A percentile compares a stretch with the other conserved stretches of the same genome.
Evolutionary conservation across 2,113 vertebrate genomes (phyloP).

Genomic region (Sprattus sprattus): DNA sequence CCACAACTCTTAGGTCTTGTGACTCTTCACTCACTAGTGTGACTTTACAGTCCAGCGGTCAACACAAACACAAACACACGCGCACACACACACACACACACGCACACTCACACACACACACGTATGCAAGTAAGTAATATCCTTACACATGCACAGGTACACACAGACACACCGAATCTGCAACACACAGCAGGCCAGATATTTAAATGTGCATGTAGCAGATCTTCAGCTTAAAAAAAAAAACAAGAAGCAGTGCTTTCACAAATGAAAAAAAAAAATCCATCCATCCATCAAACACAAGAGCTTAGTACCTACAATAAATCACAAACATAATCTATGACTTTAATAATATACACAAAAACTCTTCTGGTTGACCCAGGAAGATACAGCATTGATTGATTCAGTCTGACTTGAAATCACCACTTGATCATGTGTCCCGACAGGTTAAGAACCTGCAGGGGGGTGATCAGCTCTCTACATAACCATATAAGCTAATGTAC

Average conservation of each 20-base stretch:
- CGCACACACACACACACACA: conserved; percentile 31
- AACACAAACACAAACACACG: conserved; percentile 8
- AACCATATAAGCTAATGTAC: conserved; percentile 5
- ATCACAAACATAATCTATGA: conserved; percentile 29
- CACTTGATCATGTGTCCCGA: not conserved
- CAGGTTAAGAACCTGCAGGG: not conserved
- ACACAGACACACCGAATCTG: not conserved
- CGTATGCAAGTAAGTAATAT: not conserved
- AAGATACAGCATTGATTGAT: not conserved
- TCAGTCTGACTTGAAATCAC: conserved; percentile 6
- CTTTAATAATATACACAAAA: conserved; percentile 45
- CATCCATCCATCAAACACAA: not conserved
- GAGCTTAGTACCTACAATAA: conserved; percentile 1
- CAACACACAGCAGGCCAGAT: conserved; percentile 31
- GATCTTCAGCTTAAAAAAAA: not conserved
- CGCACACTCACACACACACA: conserved; percentile 3
- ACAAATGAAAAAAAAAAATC: conserved; percentile 29
- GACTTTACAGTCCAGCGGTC: conserved; percentile 36
- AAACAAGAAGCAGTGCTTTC: conserved; percentile 39
- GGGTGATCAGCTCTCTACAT: not conserved
- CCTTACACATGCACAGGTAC: conserved; percentile 26
- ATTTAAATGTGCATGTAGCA: conserved; percentile 1
- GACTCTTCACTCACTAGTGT: conserved; percentile 18
- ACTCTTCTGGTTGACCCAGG: conserved; percentile 3
- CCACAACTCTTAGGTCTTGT: conserved; percentile 15